Conservation (phyloP, 2,888 invertebrate genomes). For the Cataglyphis rosenhaueri region DNA sequence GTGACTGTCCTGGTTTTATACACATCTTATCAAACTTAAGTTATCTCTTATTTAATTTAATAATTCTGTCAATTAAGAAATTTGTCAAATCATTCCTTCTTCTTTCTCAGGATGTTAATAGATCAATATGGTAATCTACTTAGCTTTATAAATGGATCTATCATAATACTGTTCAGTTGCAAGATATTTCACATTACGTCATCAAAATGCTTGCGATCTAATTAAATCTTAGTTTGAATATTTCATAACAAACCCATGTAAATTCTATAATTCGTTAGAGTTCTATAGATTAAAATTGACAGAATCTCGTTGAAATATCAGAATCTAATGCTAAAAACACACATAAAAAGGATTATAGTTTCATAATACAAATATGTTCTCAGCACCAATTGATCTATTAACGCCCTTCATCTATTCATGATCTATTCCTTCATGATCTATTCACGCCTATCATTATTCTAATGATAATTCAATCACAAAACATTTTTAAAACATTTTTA, state of each 20-base stretch:
- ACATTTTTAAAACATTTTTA: constrained; percentile 50
- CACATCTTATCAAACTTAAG: not conserved
- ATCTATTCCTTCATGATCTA: too few species aligned
- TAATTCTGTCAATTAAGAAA: not conserved
- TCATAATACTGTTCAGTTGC: not conserved
- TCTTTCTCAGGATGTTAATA: constrained; percentile 32
- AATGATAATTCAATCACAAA: constrained; percentile 57
- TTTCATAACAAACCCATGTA: not conserved
- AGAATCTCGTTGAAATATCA: constrained; percentile 5
- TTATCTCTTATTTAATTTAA: constrained; percentile 12
- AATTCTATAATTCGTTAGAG: not conserved
- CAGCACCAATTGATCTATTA: constrained; percentile 33
- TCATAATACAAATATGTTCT: constrained; percentile 7
- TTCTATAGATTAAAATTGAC: not conserved
- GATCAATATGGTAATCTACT: constrained; percentile 23
- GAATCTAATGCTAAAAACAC: not conserved
- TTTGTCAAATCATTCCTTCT: not conserved
- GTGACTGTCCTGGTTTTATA: constrained; percentile 10
- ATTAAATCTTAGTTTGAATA: constrained; percentile 20
- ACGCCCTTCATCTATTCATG: not conserved
- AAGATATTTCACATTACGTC: constrained; percentile 7
- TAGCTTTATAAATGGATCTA: constrained; percentile 17
- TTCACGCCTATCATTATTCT: constrained; percentile 39
- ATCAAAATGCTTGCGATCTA: not conserved
- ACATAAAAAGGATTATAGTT: not conserved